These are phyloP conservation scores for Leuctra nigra DNA, from an alignment of 2,888 invertebrate genomes.

Conservation along the genomic window DNA sequence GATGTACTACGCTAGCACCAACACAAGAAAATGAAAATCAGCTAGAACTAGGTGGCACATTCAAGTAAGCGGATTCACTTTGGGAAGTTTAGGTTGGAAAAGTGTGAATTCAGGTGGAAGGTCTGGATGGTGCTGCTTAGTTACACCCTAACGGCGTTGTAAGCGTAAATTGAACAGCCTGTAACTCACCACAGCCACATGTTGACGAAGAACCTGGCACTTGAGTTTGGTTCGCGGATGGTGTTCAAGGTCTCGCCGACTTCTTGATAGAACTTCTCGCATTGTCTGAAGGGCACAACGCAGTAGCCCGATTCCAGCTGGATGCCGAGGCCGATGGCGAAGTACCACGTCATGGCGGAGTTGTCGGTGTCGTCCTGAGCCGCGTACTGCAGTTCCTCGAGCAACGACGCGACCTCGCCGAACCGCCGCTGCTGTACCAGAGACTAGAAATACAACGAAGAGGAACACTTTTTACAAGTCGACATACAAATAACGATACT, in stretches of 20 bases:
- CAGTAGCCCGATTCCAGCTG: slow-evolving; percentile 54
- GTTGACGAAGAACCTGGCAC: slow-evolving; percentile 47
- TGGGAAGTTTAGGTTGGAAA: too few species aligned
- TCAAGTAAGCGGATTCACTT: too few species aligned
- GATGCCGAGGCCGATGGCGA: slow-evolving; percentile 49
- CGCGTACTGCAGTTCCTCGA: slow-evolving; percentile 39
- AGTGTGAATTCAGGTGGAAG: too few species aligned
- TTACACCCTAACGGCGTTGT: too few species aligned
- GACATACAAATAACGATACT: neutral
- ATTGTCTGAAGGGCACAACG: slow-evolving; percentile 44
- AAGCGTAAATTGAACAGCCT: too few species aligned
- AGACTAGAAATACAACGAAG: slow-evolving; percentile 22
- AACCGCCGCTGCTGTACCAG: slow-evolving; percentile 39
- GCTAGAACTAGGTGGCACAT: too few species aligned
- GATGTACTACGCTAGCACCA: too few species aligned
- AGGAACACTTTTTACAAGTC: neutral
- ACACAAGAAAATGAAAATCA: neutral
- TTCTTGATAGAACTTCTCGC: slow-evolving; percentile 48
- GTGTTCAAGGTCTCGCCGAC: slow-evolving; percentile 45
- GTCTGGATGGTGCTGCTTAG: too few species aligned
- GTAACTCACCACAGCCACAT: slow-evolving; percentile 53
- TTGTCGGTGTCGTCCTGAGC: slow-evolving; percentile 36
- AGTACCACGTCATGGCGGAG: slow-evolving; percentile 53
- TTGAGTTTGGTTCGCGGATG: slow-evolving; percentile 46
- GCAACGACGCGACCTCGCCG: slow-evolving; percentile 39